Evolutionary conservation across 2,113 vertebrate genomes (phyloP), one percentile per base, ranked within the genome.

Genomic region (Balaenoptera acutorostrata): DNA sequence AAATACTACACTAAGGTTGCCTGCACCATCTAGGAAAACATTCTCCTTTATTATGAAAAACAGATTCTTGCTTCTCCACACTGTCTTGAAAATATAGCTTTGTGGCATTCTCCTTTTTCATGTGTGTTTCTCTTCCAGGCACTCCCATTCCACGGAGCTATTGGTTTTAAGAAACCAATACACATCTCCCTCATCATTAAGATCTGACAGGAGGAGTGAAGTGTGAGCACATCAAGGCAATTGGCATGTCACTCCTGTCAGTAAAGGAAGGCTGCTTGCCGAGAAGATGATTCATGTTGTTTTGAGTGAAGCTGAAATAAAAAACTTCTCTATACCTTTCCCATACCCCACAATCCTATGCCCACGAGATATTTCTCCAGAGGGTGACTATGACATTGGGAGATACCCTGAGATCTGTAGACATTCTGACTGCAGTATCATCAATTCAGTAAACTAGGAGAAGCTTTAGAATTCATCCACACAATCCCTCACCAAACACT

Each of bases 11-110:
- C 86, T 74, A 89, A 12, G 69, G 36, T 83, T 96, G 92, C 93
- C 86, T 94, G 88, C 27, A 57, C 93, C 78, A 90, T 97, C 92
- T 95, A 97, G 96, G 96, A 97, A 97, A 97, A 93, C 88, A 90
- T 68, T 95, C 80, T 68, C 18, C 25, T 91, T 82, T 66, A 18
- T 95, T 97, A 98, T 96, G 78, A 96, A 90, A 97, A 96, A 33
- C 97, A 97, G 97, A 96, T 88, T 82, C 64, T 87, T 61, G 81
- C 57, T 95, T 96, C 64, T 93, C 61, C 75, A 33, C 20, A 36
- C 93, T 88, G 31, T 87, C 82, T 69, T 86, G 68, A 89, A 97
- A 97, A 85, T 66, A 89, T 8, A 95, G 55, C 44, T 57, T 63
- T 92, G 94, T 61, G 86, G 90, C 52, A 66, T 59, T 97, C 85